Evolutionary conservation across 2,113 vertebrate genomes (phyloP).

Genomic region (Ascaphus truei): DNA sequence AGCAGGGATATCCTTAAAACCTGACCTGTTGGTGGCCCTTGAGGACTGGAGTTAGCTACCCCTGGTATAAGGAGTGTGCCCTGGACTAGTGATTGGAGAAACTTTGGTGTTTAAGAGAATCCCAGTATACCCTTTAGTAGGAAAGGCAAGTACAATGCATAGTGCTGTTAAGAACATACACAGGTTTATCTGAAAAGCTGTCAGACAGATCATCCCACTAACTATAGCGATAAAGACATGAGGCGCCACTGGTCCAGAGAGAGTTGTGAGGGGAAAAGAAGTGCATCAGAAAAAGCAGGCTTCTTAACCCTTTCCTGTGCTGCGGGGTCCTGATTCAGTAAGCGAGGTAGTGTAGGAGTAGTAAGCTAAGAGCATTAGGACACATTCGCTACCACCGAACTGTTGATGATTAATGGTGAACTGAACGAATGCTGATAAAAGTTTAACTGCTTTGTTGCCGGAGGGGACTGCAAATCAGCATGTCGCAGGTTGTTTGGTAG

Average conservation of each 20-base stretch:
- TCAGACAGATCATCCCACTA: constrained; percentile 26
- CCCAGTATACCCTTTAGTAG: constrained; percentile 3
- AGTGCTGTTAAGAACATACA: constrained; percentile 3
- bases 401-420: background rate
- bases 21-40: too few species aligned
- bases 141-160: constrained; percentile 4
- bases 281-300: background rate
- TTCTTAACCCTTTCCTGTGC: background rate
- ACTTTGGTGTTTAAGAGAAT: too few species aligned
- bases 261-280: background rate
- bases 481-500: too few species aligned
- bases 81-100: too few species aligned
- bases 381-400: background rate
- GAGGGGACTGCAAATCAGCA: too few species aligned
- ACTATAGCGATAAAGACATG: constrained; percentile 9
- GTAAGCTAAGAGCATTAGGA: too few species aligned
- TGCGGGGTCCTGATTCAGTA: background rate
- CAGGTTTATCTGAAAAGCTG: constrained; percentile 21
- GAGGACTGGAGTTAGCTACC: too few species aligned
- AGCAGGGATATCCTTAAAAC: too few species aligned
- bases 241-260: constrained; percentile 15
- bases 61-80: too few species aligned
- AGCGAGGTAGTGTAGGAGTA: background rate
- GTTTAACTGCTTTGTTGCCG: too few species aligned
- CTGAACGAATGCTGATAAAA: too few species aligned